Evolutionary conservation across 2,888 invertebrate species (phyloP), one percentile per base, ranked within the genome.

Genomic region (Steromphala cineraria): DNA sequence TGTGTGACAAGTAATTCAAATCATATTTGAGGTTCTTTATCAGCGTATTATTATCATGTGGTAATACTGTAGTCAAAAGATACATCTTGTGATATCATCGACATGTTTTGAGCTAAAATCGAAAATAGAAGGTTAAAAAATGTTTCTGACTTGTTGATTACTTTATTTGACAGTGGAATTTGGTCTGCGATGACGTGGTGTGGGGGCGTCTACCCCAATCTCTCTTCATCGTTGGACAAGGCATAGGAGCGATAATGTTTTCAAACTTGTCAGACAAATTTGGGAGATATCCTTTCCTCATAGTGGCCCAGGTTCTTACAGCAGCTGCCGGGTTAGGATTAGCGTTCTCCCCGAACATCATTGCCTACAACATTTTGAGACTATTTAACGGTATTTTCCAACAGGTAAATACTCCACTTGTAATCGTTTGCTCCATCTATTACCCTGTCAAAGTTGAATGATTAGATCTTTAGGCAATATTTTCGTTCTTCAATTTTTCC

Each of bases 381-480:
- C 10, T 40, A 8, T 19, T 71, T 19, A 71, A 71, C n/a, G 71
- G 71, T 31, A 40, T 71, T 31, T 71, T 71, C 71, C 71, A 71
- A 71, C 71, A 71, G 71, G 71, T 71, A 71, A 71, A 21, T 8
- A 46, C n/a, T n/a, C n/a, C n/a, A n/a, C n/a, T n/a, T n/a, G n/a
- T n/a, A n/a, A n/a, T n/a, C n/a, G n/a, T n/a, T n/a, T n/a, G n/a
- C n/a, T n/a, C n/a, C n/a, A n/a, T n/a, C n/a, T n/a, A n/a, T n/a
- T n/a, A n/a, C n/a, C n/a, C n/a, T n/a, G n/a, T n/a, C n/a, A n/a
- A n/a, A n/a, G n/a, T n/a, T n/a, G n/a, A n/a, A n/a, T n/a, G n/a
- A n/a, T n/a, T n/a, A n/a, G n/a, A n/a, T n/a, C n/a, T n/a, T n/a
- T n/a, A n/a, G n/a, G n/a, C n/a, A 36, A 36, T 36, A 36, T 36